Base-by-base conservation (phyloP, 1,140 invertebrate genomes). In the Gonatopus flavifemur region DNA sequence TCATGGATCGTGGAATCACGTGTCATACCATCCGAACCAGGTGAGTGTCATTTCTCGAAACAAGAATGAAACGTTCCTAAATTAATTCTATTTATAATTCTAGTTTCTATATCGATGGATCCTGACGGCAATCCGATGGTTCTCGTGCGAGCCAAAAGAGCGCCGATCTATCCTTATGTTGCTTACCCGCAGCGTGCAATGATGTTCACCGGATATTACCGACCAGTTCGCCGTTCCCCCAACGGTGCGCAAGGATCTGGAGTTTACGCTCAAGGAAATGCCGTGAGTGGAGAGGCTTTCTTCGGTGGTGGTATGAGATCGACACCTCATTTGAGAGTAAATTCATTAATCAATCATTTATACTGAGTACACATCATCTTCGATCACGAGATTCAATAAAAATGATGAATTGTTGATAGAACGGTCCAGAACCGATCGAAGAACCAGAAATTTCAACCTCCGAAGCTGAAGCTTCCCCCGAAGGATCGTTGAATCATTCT, bases 131-230 rank as follows among this genome's bases (percentile, higher is more conserved):
- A 57, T 13, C 60, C 59, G 6, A 8, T 68, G 4, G 21, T 68
- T 18, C 53, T 68, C n/a, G 21, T 64, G 5, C 49, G 66, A 0
- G 60, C 62, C 6, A 67, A 66, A 40, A 67, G 69, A 31, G 51
- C 59, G 10, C 41, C 57, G 2, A 40, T 48, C 1, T 55, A 36
- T 3, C 9, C 45, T 7, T 63, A 62, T 9, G 48, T 28, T 16
- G 31, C 59, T 2, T 69, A 66, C 45, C 70, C 70, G 2, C 64
- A 67, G 0, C 59, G 67, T 24, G 61, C 74, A 1, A 75, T 77
- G 72, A 73, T 73, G 67, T 67, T 77, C 41, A 69, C 71, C 9
- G 68, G 74, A 12, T 75, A 69, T 44, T 76, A 74, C 16, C 62
- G 57, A 31, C 72, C 74, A 5, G 41, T 50, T 1, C 64, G 66